These are phyloP conservation scores for Aix galericulata DNA, from an alignment of 2,113 vertebrate genomes.

Conservation along the genomic window DNA sequence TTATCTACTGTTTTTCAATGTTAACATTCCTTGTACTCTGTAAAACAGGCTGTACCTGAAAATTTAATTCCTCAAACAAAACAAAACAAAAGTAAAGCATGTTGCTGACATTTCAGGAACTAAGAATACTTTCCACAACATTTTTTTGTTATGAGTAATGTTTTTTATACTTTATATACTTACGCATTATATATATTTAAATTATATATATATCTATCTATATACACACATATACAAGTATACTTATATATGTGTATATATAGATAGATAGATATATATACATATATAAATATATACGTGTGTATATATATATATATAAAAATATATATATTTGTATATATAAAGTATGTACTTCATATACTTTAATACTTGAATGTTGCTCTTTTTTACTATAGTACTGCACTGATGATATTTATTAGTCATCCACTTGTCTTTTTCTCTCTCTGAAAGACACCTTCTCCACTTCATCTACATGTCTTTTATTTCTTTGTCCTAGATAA, in stretches of 20 bases:
- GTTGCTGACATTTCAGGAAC: not conserved
- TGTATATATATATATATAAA: no score
- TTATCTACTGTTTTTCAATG: not conserved
- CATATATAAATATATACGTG: no score
- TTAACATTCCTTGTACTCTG: not conserved
- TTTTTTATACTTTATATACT: not conserved
- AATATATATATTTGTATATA: no score
- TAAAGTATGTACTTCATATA: no score
- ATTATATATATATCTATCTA: no score
- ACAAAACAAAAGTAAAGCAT: not conserved
- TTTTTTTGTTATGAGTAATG: not conserved
- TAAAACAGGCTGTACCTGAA: not conserved
- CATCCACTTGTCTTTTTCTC: not conserved
- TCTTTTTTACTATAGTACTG: not conserved
- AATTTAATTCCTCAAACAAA: not conserved
- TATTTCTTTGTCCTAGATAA: not conserved
- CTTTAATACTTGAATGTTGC: not conserved
- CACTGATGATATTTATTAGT: not conserved
- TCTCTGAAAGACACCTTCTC: not conserved
- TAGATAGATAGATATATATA: no score
- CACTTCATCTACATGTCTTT: not conserved
- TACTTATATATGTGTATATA: no score
- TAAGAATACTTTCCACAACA: fast-evolving
- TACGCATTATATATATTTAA: no score
- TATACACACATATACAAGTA: no score